These are phyloP conservation scores for Lerema accius DNA, from an alignment of 1,140 invertebrate genomes.

Conservation along the genomic window DNA sequence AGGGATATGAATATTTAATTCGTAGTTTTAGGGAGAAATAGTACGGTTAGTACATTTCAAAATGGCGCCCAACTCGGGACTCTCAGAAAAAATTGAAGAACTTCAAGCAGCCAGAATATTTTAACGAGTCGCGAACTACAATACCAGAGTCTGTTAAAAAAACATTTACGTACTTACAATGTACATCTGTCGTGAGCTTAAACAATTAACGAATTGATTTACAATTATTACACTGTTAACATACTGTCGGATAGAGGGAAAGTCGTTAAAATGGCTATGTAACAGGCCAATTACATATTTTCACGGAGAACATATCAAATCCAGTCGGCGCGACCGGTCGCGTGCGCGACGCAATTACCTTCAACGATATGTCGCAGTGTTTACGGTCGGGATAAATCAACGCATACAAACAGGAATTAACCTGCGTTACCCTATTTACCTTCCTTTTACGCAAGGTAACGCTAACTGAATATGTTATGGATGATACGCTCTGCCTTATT, in stretches of 20 bases:
- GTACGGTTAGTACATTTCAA: too few relatives aligned
- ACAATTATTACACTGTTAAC: not conserved
- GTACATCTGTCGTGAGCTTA: not conserved
- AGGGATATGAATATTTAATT: too few relatives aligned
- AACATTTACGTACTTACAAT: too few relatives aligned
- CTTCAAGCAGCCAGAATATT: too few relatives aligned
- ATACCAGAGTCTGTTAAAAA: too few relatives aligned
- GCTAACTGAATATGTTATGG: too few relatives aligned
- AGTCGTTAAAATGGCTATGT: conserved; percentile 3
- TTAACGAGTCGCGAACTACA: too few relatives aligned
- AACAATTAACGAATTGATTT: not conserved
- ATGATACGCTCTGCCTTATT: too few relatives aligned
- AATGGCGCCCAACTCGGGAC: too few relatives aligned
- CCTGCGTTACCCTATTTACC: not conserved
- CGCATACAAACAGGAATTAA: conserved; percentile 9
- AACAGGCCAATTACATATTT: conserved; percentile 14
- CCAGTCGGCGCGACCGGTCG: not conserved
- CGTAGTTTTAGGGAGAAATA: too few relatives aligned
- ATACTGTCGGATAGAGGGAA: not conserved
- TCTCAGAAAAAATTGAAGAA: too few relatives aligned
- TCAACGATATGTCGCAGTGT: conserved; percentile 1
- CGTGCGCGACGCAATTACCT: conserved; percentile 17
- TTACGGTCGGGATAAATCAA: conserved; percentile 23
- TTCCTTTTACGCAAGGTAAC: too few relatives aligned
- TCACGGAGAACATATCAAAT: not conserved